Evolutionary conservation across 1,140 invertebrate genomes (phyloP).

Genomic region (Caligus rogercresseyi): DNA sequence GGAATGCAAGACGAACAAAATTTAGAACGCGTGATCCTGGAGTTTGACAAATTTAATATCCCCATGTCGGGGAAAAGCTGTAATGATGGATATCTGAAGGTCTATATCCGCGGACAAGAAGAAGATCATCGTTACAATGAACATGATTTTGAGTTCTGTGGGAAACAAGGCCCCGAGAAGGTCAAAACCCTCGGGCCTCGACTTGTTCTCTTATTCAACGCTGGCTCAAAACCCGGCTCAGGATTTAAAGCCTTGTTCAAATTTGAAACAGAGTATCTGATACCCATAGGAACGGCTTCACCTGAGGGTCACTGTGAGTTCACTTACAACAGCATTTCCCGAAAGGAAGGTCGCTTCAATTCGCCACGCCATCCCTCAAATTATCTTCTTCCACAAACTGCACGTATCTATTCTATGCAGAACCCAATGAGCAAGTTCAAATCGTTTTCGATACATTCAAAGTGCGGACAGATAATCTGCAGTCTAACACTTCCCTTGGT

Average conservation of each 20-base stretch:
- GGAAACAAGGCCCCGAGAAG: conserved; percentile 43
- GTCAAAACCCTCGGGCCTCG: conserved; percentile 75
- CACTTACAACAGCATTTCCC: conserved; percentile 63
- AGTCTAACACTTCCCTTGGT: conserved; percentile 31
- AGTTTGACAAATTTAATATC: conserved; percentile 75
- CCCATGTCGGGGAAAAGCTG: conserved; percentile 30
- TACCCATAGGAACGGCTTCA: conserved; percentile 70
- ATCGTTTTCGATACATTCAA: conserved; percentile 84
- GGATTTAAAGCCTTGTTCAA: conserved; percentile 79
- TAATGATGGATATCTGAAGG: conserved; percentile 25
- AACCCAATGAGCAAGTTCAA: conserved; percentile 71
- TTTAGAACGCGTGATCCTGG: conserved; percentile 71
- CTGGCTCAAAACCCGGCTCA: conserved; percentile 62
- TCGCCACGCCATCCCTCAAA: conserved; percentile 86
- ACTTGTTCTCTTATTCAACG: conserved; percentile 78
- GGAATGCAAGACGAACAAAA: conserved; percentile 59
- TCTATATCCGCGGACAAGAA: conserved; percentile 80
- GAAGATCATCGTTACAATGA: conserved; percentile 79
- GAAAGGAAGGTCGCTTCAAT: conserved; percentile 76
- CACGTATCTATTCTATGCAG: conserved; percentile 67
- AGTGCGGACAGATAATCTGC: conserved; percentile 46
- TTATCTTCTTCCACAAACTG: conserved; percentile 81
- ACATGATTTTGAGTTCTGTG: conserved; percentile 78
- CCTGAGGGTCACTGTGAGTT: conserved; percentile 74
- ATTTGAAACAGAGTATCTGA: conserved; percentile 79